phyloP scores from a whole-genome alignment of 2,113 vertebrate species.

The Brachirus orientalis region DNA sequence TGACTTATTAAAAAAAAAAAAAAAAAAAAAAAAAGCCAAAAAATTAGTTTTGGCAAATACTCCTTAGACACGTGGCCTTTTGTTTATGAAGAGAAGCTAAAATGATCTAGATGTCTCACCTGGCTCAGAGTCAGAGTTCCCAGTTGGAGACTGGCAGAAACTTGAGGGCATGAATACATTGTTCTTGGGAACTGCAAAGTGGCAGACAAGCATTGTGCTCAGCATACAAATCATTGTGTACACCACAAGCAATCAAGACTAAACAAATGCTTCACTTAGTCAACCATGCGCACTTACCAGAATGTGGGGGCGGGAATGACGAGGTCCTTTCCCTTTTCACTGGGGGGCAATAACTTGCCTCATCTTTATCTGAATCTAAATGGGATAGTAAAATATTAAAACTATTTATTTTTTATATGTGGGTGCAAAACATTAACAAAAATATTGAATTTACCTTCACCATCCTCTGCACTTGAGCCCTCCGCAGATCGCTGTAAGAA shows the following conservation, averaged over 20 bases:
- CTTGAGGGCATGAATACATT: conserved; percentile 97
- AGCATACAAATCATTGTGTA: conserved; percentile 69
- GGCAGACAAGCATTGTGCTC: conserved; percentile 59
- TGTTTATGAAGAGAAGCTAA: conserved; percentile 27
- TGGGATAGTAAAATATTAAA: conserved; percentile 9
- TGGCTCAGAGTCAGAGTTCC: conserved; percentile 95
- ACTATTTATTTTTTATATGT: conserved; percentile 3
- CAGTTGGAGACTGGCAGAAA: conserved; percentile 93
- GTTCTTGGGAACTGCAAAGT: conserved; percentile 91
- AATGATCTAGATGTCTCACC: conserved; percentile 79
- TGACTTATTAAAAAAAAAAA: no score
- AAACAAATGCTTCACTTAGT: conserved; percentile 38
- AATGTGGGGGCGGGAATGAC: conserved; percentile 92
- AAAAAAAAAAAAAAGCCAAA: no score
- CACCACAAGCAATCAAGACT: conserved; percentile 36
- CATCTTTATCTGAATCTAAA: conserved; percentile 94
- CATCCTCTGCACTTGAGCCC: conserved; percentile 94
- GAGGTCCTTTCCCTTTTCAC: conserved; percentile 95
- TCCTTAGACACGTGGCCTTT: not conserved
- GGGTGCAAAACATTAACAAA: not conserved
- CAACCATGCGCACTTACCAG: conserved; percentile 84
- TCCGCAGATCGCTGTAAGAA: conserved; percentile 92
- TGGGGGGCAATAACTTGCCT: conserved; percentile 92
- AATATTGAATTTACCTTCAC: conserved; percentile 86
- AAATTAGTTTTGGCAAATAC: not conserved